Base-by-base conservation (phyloP, 92 coral and sea anemone genomes). In the Bergia sp. region DNA sequence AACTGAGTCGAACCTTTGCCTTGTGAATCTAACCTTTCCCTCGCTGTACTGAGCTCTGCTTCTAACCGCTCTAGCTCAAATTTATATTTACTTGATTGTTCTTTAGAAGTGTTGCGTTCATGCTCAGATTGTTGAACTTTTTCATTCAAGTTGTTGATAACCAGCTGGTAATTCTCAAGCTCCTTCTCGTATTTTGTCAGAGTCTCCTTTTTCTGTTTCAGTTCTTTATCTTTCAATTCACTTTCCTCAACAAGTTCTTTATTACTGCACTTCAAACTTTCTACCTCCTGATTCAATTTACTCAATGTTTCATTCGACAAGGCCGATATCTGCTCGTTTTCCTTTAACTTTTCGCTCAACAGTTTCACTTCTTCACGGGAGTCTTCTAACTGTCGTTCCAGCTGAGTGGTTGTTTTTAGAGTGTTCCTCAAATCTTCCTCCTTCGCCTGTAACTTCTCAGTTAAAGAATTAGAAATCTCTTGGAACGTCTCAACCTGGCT, bases 401-500 rank as follows among this genome's bases (percentile, higher is more conserved):
- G 81, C 72, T 91, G 94, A 77, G 92, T 85, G 78, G 83, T 43
- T 80, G 90, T 89, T 71, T 88, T 87, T 12, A 91, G 72, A 15
- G 92, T 87, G 89, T 89, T 93, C 91, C 88, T 91, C 38, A 94
- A 82, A n/a, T 94, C 98, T 38, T 91, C 95, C 57, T 95, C 98
- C 87, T 94, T 94, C 18, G 74, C 89, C 80, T 92, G 64, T 65
- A 95, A 40, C n/a, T 93, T 90, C 88, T 88, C 92, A 7, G 94
- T 82, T 39, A 94, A 91, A 37, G 91, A 91, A 37, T 90, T 82
- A 43, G 86, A 91, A 86, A 89, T 92, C 79, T 93, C 95, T 7
- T 91, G 89, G 20, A 91, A 89, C 20, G 87, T 77, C 64, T 91
- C 89, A 18, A 86, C 86, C 77, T 88, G 90, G 21, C 50, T 87